Evolutionary conservation across 2,888 invertebrate species (phyloP), one percentile per base, ranked within the genome.

Genomic region (Malacosoma neustria): DNA sequence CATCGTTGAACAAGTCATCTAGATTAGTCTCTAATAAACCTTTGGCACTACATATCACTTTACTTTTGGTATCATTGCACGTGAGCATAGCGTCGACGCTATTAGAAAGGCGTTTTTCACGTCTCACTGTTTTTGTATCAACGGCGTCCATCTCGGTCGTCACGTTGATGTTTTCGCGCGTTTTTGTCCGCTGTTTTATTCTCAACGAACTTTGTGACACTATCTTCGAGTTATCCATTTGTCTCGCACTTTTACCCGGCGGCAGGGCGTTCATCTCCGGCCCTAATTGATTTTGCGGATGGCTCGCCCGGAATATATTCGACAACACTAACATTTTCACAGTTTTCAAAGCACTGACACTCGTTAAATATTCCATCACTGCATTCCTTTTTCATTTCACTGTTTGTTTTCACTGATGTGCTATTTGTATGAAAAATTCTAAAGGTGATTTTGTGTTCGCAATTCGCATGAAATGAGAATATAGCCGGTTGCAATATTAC

Each of bases 31-130:
- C 85, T 80, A 85, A 72, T 68, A 85, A 73, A 73, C 85, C 85
- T 84, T 85, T 85, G 84, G 85, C 81, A 82, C 82, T 85, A 57
- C 79, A 73, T 76, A 84, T 81, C 74, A 85, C 85, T 75, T 76
- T 80, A 61, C 68, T 71, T 66, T 73, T 74, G 60, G 64, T 59
- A 61, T 82, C 75, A 52, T 67, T 72, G 46, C 64, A 70, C 40
- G 62, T 60, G 40, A 71, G 58, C 43, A 84, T 74, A 37, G 79
- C 72, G 49, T 84, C 84, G 32, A 80, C 77, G 62, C 85, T 82
- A 46, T 57, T 76, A 13, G 82, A 82, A 29, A 79, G 66, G 54
- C 79, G 65, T 57, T 73, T 80, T 42, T 77, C 74, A 45, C 65
- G 69, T 52, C 61, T 62, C 34, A 54, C 53, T 36, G 49, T 54